Base-by-base conservation (phyloP, 2,113 vertebrate genomes). In the Pholis gunnellus region DNA sequence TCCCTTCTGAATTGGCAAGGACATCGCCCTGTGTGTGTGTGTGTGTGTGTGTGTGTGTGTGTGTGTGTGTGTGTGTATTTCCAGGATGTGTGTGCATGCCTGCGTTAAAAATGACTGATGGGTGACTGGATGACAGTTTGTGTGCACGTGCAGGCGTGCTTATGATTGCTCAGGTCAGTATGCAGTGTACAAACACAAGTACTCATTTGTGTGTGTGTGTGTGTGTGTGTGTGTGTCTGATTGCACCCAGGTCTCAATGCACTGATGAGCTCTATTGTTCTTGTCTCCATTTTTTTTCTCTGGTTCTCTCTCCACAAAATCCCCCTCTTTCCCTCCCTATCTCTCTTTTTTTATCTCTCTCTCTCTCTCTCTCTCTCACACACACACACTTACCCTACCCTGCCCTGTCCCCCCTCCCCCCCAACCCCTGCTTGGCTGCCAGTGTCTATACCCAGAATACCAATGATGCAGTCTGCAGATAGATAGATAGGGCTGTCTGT, bases 381-480 rank as follows among this genome's bases (percentile, higher is more conserved):
- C 38, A 69, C 34, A 57, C 48, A 70, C 48, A 69, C 38, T 63
- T 71, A 42, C 50, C 15, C 44, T 72, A 18, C 34, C 54, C 56
- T n/a, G n/a, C n/a, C n/a, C n/a, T n/a, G n/a, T n/a, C n/a, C n/a
- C n/a, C 27, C 10, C 27, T 14, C n/a, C 10, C 14, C 63, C 74
- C 72, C 78, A 52, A 60, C 88, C 77, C 82, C 79, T 25, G 68
- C 85, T 54, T 67, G 73, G 81, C 84, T 91, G 75, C 83, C 77
- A 74, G 71, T 65, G 66, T 88, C 86, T 87, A 89, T 87, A 89
- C 87, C 86, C 89, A 90, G 93, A 94, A 94, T 94, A 94, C 92
- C 90, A 94, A 94, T 90, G 92, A 93, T 92, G 90, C 92, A 87
- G 87, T 90, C 91, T 93, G 89, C 88, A 94, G 91, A 94, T 91